A percentile compares a stretch with the other conserved stretches of the same genome.
These are phyloP conservation scores for Vultur gryphus DNA, from an alignment of 2,797 vertebrate species.

Conservation along the genomic window DNA sequence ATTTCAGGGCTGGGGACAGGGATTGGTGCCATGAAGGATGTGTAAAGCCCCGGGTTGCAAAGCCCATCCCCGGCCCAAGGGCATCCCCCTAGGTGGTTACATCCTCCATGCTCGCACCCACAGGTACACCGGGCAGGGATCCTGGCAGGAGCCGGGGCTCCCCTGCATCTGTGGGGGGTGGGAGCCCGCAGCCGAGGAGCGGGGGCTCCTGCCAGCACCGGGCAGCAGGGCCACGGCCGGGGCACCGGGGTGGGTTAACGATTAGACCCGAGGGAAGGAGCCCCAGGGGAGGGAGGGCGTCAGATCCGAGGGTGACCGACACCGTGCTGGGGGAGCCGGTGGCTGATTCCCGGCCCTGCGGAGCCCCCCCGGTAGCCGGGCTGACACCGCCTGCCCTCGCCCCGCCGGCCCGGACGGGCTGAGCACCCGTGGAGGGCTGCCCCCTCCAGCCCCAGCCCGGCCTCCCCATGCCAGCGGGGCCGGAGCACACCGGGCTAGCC, in stretches of 20 bases:
- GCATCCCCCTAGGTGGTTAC: not conserved
- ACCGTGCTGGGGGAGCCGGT: no score
- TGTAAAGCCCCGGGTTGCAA: not conserved
- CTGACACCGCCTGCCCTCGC: no score
- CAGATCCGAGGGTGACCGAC: no score
- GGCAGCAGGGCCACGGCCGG: not conserved
- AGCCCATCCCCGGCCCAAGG: not conserved
- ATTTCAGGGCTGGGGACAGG: not conserved
- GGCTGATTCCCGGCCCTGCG: not conserved
- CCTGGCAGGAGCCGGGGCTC: not conserved
- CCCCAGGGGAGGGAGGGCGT: no score
- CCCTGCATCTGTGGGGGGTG: not conserved
- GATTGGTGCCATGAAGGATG: rapidly evolving
- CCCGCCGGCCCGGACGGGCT: not conserved
- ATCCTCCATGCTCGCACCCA: not conserved
- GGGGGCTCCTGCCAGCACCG: not conserved
- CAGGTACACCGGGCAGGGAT: no score
- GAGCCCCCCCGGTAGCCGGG: not conserved
- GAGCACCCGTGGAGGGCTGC: not conserved
- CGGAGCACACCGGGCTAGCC: not conserved
- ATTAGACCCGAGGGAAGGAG: not conserved
- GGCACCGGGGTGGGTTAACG: not conserved
- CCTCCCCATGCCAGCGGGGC: not conserved
- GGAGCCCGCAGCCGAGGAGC: not conserved
- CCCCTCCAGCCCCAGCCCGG: not conserved